Base-by-base conservation (phyloP, 2,113 vertebrate species). In the Mormyrus lacerda region DNA sequence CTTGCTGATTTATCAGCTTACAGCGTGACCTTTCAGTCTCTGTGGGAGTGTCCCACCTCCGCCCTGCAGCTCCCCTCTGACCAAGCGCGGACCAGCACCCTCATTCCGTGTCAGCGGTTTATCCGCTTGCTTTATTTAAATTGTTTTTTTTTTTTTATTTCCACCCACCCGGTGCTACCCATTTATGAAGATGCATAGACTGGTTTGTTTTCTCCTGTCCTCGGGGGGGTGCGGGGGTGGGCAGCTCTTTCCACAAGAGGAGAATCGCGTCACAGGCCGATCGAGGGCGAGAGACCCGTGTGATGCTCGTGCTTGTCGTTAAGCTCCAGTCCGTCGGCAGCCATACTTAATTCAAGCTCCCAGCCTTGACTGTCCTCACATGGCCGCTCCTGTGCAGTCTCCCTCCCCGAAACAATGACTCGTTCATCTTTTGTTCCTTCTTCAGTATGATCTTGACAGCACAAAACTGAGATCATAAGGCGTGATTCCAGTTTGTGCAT, bases 1-100 rank as follows among this genome's bases (percentile, higher is more conserved):
- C 93, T 94, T 94, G 91, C 92, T 93, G 92, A 92, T 95, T 95
- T 95, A 96, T 95, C 92, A 94, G 94, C 93, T 95, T 94, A 94
- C 94, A 95, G 94, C 95, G 93, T 95, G 94, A 96, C 95, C 95
- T 95, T 95, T 95, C 93, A 95, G 93, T 94, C 92, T 93, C 53
- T 19, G 47, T 44, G 53, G 48, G 82, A 27, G 82, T 24, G 86
- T 91, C 89, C 91, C 85, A 21, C 69, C 65, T 45, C 87, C 11
- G 4, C n/a, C 50, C 65, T n/a, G 1, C 17, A 42, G 35, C 35
- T 65, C 53, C 55, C 76, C 4, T 83, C 73, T 39, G 69, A 48
- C 58, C 58, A 17, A 73, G 15, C 88, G 31, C 44, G 21, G 83
- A 31, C 50, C 65, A n/a, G 83, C 44, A 10, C 42, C 82, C 45